Evolutionary conservation across 2,113 vertebrate species (phyloP).

Genomic region (Phalacrocorax brasilianus): DNA sequence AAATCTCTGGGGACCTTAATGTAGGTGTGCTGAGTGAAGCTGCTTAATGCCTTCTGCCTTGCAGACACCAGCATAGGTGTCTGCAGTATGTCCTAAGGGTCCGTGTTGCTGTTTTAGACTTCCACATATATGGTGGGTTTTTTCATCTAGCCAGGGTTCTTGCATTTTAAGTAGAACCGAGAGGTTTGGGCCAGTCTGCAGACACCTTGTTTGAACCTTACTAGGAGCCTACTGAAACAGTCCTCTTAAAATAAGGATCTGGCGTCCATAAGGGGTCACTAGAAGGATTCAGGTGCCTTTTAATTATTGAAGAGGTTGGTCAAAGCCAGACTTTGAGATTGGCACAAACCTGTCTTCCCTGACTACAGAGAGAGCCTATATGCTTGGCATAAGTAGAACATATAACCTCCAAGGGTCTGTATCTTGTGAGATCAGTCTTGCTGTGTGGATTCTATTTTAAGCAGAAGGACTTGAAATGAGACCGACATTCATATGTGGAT

Average conservation of each 20-base stretch:
- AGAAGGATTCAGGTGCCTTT: background rate
- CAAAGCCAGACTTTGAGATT: background rate
- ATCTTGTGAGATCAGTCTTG: background rate
- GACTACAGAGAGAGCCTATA: background rate
- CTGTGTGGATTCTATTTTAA: background rate
- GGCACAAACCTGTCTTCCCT: background rate
- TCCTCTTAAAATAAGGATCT: background rate
- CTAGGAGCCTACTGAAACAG: background rate
- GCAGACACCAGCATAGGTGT: background rate
- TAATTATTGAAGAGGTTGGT: background rate
- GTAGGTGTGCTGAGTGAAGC: background rate
- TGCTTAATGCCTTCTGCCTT: background rate
- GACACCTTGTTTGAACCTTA: background rate
- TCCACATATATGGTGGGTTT: background rate
- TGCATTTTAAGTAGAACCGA: background rate
- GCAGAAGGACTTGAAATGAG: background rate
- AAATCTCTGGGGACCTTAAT: background rate
- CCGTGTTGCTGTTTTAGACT: background rate
- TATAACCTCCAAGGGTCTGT: background rate
- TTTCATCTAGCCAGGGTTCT: background rate
- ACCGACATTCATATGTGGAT: background rate
- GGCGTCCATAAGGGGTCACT: background rate
- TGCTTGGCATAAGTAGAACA: background rate
- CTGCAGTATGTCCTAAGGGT: background rate
- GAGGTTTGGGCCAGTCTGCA: background rate